phyloP scores from a whole-genome alignment of 2,113 vertebrate genomes.

The Illadopsis cleaveri region DNA sequence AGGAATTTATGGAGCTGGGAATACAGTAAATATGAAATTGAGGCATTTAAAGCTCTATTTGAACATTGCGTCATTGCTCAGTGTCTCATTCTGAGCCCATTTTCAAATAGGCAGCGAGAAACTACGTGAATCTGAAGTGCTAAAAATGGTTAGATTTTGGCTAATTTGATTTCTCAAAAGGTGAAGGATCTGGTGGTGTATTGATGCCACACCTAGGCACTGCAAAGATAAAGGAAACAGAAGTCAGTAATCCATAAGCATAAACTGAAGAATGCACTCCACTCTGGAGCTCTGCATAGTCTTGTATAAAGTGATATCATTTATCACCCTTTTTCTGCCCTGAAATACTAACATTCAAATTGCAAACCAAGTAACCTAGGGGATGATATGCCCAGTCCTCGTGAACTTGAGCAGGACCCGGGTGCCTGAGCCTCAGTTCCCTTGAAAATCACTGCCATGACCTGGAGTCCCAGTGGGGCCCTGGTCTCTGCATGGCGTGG shows the following conservation, averaged over 20 bases:
- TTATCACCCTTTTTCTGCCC: neutral
- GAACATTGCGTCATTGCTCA: neutral
- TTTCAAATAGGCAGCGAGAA: neutral
- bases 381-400: neutral
- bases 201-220: neutral
- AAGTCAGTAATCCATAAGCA: neutral
- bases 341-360: neutral
- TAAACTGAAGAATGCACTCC: neutral
- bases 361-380: neutral
- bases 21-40: slow-evolving; percentile 37
- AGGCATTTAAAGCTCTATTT: neutral
- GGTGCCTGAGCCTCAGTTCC: neutral
- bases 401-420: neutral
- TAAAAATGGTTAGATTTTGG: neutral
- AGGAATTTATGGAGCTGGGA: slow-evolving; percentile 44
- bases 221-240: neutral
- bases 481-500: fast-evolving
- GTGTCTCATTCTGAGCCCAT: slow-evolving; percentile 12
- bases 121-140: neutral
- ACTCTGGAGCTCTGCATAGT: neutral
- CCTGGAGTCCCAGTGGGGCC: neutral
- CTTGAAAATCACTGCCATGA: neutral
- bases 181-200: neutral
- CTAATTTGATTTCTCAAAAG: slow-evolving; percentile 11
- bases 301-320: neutral